phyloP scores from a whole-genome alignment of 53 echinoderm and acorn worm genomes.

The Astropecten irregularis region DNA sequence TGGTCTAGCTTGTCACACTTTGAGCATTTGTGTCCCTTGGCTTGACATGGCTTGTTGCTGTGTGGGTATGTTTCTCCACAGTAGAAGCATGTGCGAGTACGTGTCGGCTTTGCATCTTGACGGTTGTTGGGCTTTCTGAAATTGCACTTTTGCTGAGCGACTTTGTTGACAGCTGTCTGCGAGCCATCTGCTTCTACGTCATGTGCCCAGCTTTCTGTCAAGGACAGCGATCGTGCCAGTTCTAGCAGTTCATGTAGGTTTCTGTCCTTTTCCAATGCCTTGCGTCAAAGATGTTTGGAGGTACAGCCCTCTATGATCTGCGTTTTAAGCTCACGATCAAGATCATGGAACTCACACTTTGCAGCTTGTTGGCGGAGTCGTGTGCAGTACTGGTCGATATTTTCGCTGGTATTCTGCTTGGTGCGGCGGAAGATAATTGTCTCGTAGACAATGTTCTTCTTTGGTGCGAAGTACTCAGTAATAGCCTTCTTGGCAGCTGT shows the following conservation, averaged over 20 bases:
- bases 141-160: background rate
- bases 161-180: slow-evolving; percentile 11
- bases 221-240: background rate
- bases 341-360: background rate
- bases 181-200: background rate
- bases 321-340: background rate
- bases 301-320: no score
- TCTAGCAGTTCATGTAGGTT: background rate
- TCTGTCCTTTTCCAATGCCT: background rate
- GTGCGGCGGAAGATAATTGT: no score
- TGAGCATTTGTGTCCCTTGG: background rate
- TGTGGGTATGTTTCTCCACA: no score
- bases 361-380: no score
- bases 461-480: no score
- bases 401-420: no score
- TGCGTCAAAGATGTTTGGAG: background rate
- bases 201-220: background rate
- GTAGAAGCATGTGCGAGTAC: no score
- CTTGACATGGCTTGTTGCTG: background rate
- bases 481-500: no score
- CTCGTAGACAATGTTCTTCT: no score
- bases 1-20: slow-evolving; percentile 11
- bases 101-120: background rate
- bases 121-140: background rate
- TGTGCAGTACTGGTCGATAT: no score